Base-by-base conservation (phyloP, 2,113 vertebrate species). In the Grammomys dolichurus region DNA sequence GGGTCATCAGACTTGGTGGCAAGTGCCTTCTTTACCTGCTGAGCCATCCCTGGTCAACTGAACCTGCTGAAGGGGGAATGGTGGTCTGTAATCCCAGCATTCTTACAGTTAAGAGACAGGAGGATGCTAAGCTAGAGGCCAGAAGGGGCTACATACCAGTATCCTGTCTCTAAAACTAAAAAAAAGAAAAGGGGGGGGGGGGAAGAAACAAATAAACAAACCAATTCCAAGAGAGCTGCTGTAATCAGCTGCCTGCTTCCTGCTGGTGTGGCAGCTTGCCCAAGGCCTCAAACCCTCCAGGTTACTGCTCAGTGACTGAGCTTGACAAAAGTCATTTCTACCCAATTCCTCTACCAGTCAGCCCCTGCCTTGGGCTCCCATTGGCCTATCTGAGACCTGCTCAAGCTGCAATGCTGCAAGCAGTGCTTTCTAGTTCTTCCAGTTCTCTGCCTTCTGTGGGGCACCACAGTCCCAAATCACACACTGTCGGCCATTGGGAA, bases 131-230 rank as follows among this genome's bases (percentile, higher is more conserved):
- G 3, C 22, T 24, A 81, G 54, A 58, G 78, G 56, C 56, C 56
- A 82, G 70, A 24, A 1, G 5, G 58, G 24, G 81, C 22, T 40
- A 46, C 58, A 85, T 8, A 43, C 58, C 58, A 84, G 17, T 7
- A 65, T 13, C 51, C 76, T 58, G 80, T 40, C 36, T 26, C 65
- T 67, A 67, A 67, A 67, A 33, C 28, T 33, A 33, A 67, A 33
- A 67, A 7, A 19, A 4, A 22, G 22, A 43, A 75, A 11, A 2
- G 3, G 7, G 5, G 72, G 3, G 3, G 7, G 5, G 72, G 3
- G 24, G n/a, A 20, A 19, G 14, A 56, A 58, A 65, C 2, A 82
- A 31, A 3, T 13, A n/a, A 28, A 69, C 22, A 24, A 33, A 16
- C 13, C 40, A 40, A 16, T 14, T 28, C n/a, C 40, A 84, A 85